Conservation (phyloP, 2,113 vertebrate species). For the Camelus bactrianus region DNA sequence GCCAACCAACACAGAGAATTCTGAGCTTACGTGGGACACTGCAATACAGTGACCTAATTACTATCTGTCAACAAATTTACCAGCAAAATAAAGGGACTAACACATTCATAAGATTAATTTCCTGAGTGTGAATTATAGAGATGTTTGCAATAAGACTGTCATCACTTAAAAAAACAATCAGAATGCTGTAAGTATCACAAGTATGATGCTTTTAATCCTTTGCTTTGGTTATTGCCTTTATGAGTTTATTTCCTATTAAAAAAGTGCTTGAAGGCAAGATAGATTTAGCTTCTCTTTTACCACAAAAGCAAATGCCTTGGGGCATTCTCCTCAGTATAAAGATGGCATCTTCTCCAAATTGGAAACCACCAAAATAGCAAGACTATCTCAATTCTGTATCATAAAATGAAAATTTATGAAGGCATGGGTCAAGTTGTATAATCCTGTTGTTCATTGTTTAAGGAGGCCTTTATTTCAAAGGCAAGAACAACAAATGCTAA, state of each 20-base stretch:
- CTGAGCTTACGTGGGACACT: slow-evolving; percentile 90
- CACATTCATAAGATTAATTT: slow-evolving; percentile 88
- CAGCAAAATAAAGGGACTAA: slow-evolving; percentile 92
- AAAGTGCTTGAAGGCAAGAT: neutral
- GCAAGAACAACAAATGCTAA: neutral
- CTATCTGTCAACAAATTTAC: slow-evolving; percentile 96
- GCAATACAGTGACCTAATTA: slow-evolving; percentile 98
- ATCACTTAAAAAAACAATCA: slow-evolving; percentile 70
- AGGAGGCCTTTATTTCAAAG: slow-evolving; percentile 22
- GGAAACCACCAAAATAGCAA: neutral
- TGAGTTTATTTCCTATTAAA: neutral
- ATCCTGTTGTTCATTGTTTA: neutral
- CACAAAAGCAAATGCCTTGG: neutral
- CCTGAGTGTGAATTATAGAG: slow-evolving; percentile 71
- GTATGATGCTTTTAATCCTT: slow-evolving; percentile 51
- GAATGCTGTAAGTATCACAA: slow-evolving; percentile 50
- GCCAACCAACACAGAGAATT: slow-evolving; percentile 92
- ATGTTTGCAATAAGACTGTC: slow-evolving; percentile 71
- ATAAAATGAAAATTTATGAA: slow-evolving; percentile 2
- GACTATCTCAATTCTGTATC: neutral
- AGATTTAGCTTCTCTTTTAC: slow-evolving; percentile 5
- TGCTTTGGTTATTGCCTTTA: slow-evolving; percentile 33
- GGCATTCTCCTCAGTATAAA: neutral
- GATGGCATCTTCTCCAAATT: neutral
- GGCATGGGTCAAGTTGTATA: neutral